phyloP scores from a whole-genome alignment of 2,888 invertebrate species.

The Lochmaea capreae region DNA sequence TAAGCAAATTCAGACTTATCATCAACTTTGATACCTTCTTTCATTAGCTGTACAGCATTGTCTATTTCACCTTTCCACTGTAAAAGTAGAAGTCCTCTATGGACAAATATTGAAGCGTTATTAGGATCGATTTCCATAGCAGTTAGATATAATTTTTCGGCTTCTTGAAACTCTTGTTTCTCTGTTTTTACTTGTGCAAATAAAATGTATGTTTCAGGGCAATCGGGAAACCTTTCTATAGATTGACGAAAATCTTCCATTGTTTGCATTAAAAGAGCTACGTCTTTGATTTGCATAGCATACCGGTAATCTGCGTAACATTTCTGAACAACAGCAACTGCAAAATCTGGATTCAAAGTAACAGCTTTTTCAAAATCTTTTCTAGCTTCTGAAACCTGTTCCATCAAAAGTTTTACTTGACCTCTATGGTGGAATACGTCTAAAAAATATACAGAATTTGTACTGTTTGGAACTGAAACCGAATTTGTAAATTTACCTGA shows the following conservation, averaged over 20 bases:
- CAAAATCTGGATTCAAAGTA: conserved; percentile 83
- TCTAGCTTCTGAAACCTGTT: conserved; percentile 84
- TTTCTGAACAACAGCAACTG: conserved; percentile 89
- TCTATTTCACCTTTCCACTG: conserved; percentile 89
- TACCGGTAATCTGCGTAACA: conserved; percentile 85
- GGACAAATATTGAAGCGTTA: conserved; percentile 89
- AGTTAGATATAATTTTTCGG: conserved; percentile 84
- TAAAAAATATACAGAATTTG: conserved; percentile 60
- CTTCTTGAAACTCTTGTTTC: conserved; percentile 84
- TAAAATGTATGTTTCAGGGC: conserved; percentile 87
- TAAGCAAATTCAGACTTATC: conserved; percentile 94
- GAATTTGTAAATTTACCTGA: conserved; percentile 42
- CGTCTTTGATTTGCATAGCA: conserved; percentile 61
- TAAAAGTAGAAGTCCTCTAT: conserved; percentile 84
- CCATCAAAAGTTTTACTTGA: conserved; percentile 85
- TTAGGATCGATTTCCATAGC: conserved; percentile 85
- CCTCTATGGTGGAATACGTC: conserved; percentile 95
- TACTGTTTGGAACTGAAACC: neutral
- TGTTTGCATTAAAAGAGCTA: conserved; percentile 73
- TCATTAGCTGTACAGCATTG: conserved; percentile 81
- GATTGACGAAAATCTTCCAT: conserved; percentile 81
- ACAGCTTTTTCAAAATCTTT: conserved; percentile 87
- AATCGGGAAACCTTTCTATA: conserved; percentile 83
- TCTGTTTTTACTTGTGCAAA: conserved; percentile 88
- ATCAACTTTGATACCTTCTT: conserved; percentile 87